A percentile compares a stretch with the other conserved stretches of the same genome.
Evolutionary conservation across 2,113 vertebrate species (phyloP).

Genomic region (Mohoua ochrocephala): DNA sequence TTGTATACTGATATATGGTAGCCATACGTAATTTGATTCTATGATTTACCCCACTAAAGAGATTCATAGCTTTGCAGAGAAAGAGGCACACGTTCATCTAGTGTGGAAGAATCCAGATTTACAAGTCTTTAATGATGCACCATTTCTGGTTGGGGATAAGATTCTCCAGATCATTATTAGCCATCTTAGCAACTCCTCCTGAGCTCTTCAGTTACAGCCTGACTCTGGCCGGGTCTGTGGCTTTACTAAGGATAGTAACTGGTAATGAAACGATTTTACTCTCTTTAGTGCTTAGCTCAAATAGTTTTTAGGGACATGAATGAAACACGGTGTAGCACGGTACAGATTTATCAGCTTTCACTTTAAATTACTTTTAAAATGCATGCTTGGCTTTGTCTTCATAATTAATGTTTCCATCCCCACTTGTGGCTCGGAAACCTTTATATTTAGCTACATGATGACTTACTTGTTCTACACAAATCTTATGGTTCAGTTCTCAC

Average conservation of each 20-base stretch:
- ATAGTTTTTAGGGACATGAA: background rate
- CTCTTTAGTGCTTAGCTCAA: background rate
- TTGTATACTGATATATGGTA: background rate
- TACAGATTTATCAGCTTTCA: constrained; percentile 5
- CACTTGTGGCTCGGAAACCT: background rate
- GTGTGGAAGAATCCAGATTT: background rate
- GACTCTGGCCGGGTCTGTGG: background rate
- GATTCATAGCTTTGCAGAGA: background rate
- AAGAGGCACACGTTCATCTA: background rate
- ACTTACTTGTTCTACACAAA: constrained; percentile 33
- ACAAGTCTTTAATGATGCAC: background rate
- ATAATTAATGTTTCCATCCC: background rate
- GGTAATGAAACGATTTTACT: background rate
- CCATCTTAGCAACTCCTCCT: background rate
- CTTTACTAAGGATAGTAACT: background rate
- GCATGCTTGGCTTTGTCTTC: background rate
- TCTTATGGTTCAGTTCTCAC: constrained; percentile 23
- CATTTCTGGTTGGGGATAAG: background rate
- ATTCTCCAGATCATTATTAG: background rate
- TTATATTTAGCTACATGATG: background rate
- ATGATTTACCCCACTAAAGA: background rate
- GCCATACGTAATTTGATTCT: background rate
- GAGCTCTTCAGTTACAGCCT: background rate
- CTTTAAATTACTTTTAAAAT: background rate
- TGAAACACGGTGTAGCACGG: background rate